Conservation (phyloP, 2,888 invertebrate genomes). For the Balanococcus diminutus region DNA sequence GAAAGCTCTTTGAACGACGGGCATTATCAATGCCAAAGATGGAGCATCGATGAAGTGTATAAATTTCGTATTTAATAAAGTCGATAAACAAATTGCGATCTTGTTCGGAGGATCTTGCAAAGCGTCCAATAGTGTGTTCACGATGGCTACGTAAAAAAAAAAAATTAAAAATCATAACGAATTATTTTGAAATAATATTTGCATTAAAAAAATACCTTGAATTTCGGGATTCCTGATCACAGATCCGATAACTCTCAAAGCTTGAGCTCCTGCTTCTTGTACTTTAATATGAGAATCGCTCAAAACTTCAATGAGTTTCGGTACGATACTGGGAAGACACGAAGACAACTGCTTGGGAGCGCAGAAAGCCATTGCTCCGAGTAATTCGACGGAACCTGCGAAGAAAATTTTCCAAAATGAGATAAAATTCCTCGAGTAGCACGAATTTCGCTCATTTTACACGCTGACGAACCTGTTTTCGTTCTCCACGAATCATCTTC, state of each 20-base stretch:
- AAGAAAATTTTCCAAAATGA: background rate
- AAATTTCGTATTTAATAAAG: constrained; percentile 92
- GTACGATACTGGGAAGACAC: constrained; percentile 96
- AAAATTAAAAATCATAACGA: background rate
- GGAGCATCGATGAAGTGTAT: constrained; percentile 99
- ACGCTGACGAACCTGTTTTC: constrained; percentile 73
- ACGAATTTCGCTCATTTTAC: too few relatives aligned
- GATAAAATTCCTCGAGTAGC: background rate
- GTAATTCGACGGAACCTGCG: constrained; percentile 86
- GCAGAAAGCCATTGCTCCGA: constrained; percentile 98
- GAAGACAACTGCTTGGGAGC: constrained; percentile 98
- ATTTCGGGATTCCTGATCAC: constrained; percentile 99
- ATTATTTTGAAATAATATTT: background rate
- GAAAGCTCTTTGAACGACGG: constrained; percentile 96
- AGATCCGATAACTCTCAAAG: constrained; percentile 92
- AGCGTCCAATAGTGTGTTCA: constrained; percentile 84
- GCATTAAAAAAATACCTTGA: constrained; percentile 67
- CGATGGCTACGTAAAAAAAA: constrained; percentile 70
- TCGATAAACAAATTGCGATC: constrained; percentile 91
- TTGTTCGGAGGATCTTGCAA: constrained; percentile 95
- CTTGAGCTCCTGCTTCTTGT: constrained; percentile 95
- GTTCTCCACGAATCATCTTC: constrained; percentile 99
- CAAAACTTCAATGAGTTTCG: constrained; percentile 93
- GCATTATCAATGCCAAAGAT: constrained; percentile 98
- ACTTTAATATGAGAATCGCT: constrained; percentile 98